These are phyloP conservation scores for Mastacembelus armatus DNA, from an alignment of 2,797 vertebrate species.

Conservation along the genomic window DNA sequence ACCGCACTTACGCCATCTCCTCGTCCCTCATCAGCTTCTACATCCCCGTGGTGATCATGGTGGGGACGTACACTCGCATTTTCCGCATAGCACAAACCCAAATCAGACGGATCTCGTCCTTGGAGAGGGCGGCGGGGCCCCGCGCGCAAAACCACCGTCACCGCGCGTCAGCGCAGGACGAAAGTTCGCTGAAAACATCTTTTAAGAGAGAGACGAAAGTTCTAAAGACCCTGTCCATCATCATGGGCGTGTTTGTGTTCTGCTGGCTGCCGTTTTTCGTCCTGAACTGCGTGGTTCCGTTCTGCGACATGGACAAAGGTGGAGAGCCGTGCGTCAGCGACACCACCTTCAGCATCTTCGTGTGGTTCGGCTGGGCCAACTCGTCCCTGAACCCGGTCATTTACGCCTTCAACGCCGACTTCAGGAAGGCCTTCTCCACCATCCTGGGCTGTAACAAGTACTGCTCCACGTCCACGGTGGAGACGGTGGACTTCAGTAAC, in stretches of 20 bases:
- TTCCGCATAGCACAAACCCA: conserved; percentile 85
- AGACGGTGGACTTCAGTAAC: conserved; percentile 84
- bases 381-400: conserved; percentile 86
- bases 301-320: conserved; percentile 66
- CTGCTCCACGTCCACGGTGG: conserved; percentile 76
- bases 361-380: conserved; percentile 89
- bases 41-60: conserved; percentile 86
- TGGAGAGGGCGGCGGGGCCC: conserved; percentile 77
- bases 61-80: conserved; percentile 85
- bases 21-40: conserved; percentile 89
- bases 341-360: conserved; percentile 81
- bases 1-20: conserved; percentile 83
- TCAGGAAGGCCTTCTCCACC: conserved; percentile 82
- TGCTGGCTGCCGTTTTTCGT: conserved; percentile 89
- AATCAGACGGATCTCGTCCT: conserved; percentile 82
- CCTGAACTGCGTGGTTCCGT: conserved; percentile 86
- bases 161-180: conserved; percentile 70
- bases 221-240: conserved; percentile 85
- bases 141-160: conserved; percentile 60
- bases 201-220: conserved; percentile 87
- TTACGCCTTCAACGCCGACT: conserved; percentile 87
- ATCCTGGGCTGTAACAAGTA: conserved; percentile 81
- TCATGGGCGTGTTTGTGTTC: conserved; percentile 85
- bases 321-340: conserved; percentile 81
- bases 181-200: conserved; percentile 80